Evolutionary conservation across 2,113 vertebrate genomes (phyloP), one percentile per base, ranked within the genome.

Genomic region (Paedocypris sp.): DNA sequence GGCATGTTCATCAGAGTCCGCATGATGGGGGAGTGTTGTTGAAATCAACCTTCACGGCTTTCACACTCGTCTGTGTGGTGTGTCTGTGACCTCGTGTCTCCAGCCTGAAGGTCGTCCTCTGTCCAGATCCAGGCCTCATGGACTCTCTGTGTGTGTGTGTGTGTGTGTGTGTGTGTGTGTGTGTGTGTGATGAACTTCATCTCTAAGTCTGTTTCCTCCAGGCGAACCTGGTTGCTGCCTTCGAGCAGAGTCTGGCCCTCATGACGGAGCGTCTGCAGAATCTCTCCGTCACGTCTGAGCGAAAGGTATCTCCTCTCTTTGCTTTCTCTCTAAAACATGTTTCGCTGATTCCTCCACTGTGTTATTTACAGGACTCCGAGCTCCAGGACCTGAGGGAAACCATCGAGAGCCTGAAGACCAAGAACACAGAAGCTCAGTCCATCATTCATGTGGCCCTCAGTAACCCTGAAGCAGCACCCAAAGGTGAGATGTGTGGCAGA

Each of bases 191-290:
- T 56, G 22, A 20, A 13, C 20, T 11, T 39, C 9, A 15, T 18
- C 35, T 10, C 15, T 22, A 66, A 39, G 66, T 15, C 45, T 62
- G 4, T 73, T 2, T 60, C 26, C 39, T 52, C n/a, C 71, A 98
- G 95, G 92, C 95, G 8, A 97, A 98, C 66, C 80, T 98, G 60
- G 95, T 98, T 3, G 94, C 94, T 0, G 95, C 95, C 1, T 98
- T 98, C 0, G 95, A 98, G 70, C 95, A 98, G 83, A 97, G 94
- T 74, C 79, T 98, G 73, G 90, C 91, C 18, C 86, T 92, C 73
- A 98, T 98, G 95, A 98, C 95, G 0, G 92, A 91, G 16, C 92
- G 95, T 25, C 87, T 98, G 33, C 89, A 95, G 68, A 91, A 86
- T 39, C 81, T 98, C 69, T 96, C 95, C 0, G 90, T 89, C 72